These are phyloP conservation scores for Hyles vespertilio DNA, from an alignment of 1,140 invertebrate species.

Conservation along the genomic window DNA sequence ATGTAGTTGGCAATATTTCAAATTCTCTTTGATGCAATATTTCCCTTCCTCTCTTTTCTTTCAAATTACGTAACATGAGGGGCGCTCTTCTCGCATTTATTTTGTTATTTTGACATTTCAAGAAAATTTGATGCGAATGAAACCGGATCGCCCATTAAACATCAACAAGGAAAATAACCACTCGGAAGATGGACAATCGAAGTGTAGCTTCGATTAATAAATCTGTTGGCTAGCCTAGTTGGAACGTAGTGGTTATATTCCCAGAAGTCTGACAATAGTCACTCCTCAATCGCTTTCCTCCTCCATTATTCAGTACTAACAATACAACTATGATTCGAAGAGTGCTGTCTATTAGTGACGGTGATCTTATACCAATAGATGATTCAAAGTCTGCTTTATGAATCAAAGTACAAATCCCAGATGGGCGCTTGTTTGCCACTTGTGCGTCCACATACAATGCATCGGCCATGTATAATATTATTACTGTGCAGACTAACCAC, in stretches of 20 bases:
- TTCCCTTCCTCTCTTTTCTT: constrained; percentile 40
- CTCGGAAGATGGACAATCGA: background rate
- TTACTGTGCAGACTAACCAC: background rate
- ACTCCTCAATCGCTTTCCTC: background rate
- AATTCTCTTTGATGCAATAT: constrained; percentile 57
- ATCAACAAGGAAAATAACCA: background rate
- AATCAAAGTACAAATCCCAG: no score
- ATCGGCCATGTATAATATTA: background rate
- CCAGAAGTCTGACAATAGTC: background rate
- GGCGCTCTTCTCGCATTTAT: constrained; percentile 31
- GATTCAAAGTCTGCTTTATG: no score
- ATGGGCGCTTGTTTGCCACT: no score
- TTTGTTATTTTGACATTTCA: constrained; percentile 34
- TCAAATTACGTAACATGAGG: constrained; percentile 42
- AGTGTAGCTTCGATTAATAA: background rate
- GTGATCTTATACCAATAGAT: no score
- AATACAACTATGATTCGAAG: no score
- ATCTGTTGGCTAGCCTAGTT: background rate
- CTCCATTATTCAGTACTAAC: no score
- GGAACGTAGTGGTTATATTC: background rate
- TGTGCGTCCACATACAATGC: background rate
- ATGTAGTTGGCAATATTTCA: constrained; percentile 64
- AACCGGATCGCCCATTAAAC: background rate
- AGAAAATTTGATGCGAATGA: background rate
- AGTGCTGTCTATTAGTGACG: no score